Conservation (phyloP, 2,888 invertebrate genomes). For the Xanthia togata region DNA sequence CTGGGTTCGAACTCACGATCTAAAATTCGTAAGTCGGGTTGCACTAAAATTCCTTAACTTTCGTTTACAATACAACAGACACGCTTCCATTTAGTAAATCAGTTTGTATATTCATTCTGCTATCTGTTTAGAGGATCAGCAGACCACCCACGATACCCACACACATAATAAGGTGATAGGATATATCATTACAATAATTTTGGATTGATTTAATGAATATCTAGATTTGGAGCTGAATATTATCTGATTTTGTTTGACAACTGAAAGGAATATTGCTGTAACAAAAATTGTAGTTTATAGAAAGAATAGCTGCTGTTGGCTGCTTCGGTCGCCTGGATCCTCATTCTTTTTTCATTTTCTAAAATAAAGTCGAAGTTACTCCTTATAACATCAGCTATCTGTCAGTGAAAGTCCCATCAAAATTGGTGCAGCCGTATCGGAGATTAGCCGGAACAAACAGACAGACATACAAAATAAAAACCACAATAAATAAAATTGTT, state of each 20-base stretch:
- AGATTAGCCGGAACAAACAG: too few species aligned
- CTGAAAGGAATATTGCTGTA: neutral
- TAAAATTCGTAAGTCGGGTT: too few species aligned
- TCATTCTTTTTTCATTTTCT: too few species aligned
- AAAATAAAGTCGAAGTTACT: too few species aligned
- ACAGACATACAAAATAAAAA: too few species aligned
- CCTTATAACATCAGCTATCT: too few species aligned
- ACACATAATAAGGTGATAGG: neutral
- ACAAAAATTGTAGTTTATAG: neutral
- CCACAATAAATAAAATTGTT: too few species aligned
- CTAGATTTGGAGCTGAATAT: neutral
- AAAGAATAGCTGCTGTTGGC: neutral
- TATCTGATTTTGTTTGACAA: neutral
- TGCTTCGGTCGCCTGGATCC: too few species aligned
- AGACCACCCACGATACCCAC: conserved; percentile 43
- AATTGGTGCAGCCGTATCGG: too few species aligned
- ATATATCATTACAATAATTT: conserved; percentile 17
- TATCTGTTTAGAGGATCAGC: conserved; percentile 24
- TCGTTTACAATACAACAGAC: neutral
- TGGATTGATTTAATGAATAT: conserved; percentile 5
- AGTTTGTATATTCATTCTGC: conserved; percentile 28
- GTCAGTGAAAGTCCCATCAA: too few species aligned
- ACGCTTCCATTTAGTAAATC: neutral
- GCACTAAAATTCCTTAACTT: neutral
- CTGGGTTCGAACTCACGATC: too few species aligned